Base-by-base conservation (phyloP, 2,113 vertebrate genomes). In the Salminus brasiliensis region DNA sequence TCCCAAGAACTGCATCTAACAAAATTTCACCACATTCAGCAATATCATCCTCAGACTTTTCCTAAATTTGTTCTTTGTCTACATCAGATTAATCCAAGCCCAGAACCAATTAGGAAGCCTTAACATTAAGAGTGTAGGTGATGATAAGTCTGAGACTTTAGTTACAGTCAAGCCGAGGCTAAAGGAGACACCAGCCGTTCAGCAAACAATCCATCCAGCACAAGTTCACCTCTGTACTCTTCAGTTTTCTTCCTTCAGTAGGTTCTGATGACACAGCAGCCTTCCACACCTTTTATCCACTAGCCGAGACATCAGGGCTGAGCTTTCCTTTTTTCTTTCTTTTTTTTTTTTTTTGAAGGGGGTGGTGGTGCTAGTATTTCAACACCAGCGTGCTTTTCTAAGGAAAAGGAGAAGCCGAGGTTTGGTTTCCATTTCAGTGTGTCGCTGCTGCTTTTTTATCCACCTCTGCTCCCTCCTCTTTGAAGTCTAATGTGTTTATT, bases 401-500 rank as follows among this genome's bases (percentile, higher is more conserved):
- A 63, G 53, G 62, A 55, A 70, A 66, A 80, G 70, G 4, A 27
- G 45, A 36, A 43, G 16, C 21, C 57, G n/a, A 53, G 52, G 49
- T 78, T 77, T 78, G 45, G 79, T 81, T 74, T 84, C 69, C 71
- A 81, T 84, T 81, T 81, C 62, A 60, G 76, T 49, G 47, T 70
- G 53, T 36, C 45, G 7, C 2, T 59, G 70, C 65, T 36, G 45
- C 70, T 65, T 81, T 81, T 81, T 74, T 73, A 63, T 63, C 78
- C 21, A 34, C 52, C 78, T 84, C 52, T 18, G 4, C 62, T 63
- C 12, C 25, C 13, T 67, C 16, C 30, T 52, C 79, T 84, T 81
- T 78, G 79, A 84, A 81, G 83, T 74, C 12, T 39, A 71, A 59
- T 49, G 55, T 65, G 79, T 78, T 81, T 84, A 78, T 84, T 81